Base-by-base conservation (phyloP, 2,113 vertebrate genomes). In the Coptodon rendalli region DNA sequence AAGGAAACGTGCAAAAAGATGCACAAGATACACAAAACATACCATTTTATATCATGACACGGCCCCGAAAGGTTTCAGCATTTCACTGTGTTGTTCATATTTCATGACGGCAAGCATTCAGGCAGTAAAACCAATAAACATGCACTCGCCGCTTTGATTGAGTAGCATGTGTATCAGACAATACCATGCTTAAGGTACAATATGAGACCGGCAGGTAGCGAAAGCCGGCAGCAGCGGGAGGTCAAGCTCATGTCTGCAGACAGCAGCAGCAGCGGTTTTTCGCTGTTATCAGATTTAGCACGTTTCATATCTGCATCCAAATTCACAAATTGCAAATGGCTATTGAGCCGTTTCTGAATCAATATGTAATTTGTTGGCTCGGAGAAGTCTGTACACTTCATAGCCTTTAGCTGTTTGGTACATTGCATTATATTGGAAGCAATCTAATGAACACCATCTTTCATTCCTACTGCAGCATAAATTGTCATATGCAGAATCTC, bases 301-400 rank as follows among this genome's bases (percentile, higher is more conserved):
- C 78, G 78, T 89, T 86, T 90, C 91, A 89, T 50, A 91, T 91
- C 90, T 92, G 91, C 93, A 95, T 94, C 87, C 89, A 90, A 90
- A 93, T 94, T 89, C 86, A 90, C 45, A 92, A 91, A 91, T 94
- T 95, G 94, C 90, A 95, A 95, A 95, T 93, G 93, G 85, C 87
- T 89, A 94, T 95, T 43, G 94, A 95, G 93, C 94, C 36, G 57
- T 87, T 85, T 73, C 80, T 82, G 80, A 93, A 95, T 96, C 95
- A 83, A 96, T 96, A 94, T 93, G 91, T 90, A 94, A 95, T 96
- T 95, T 95, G 92, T 95, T 81, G 90, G 84, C 89, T 86, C 1
- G 81, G 76, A 92, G 91, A 82, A 54, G 85, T 78, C 59, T 24
- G 88, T 43, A 52, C 86, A 85, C 87, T 71, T 59, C 89, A 24